phyloP scores from a whole-genome alignment of 2,113 vertebrate species.

The Melanerpes formicivorus region DNA sequence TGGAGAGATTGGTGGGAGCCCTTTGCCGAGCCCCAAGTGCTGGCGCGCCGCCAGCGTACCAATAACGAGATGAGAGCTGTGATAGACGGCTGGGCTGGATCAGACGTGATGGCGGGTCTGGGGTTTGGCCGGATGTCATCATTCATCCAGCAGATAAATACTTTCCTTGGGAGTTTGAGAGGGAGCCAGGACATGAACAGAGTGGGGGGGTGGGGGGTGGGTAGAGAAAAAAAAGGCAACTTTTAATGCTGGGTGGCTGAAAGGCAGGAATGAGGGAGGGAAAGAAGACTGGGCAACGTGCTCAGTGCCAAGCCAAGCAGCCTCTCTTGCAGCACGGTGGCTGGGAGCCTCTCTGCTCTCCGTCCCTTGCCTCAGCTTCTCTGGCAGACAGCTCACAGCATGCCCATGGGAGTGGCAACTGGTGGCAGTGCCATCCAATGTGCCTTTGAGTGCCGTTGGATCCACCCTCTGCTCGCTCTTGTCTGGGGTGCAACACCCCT shows the following conservation, averaged over 20 bases:
- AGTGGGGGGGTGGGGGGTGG: neutral
- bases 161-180: slow-evolving; percentile 32
- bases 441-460: neutral
- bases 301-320: neutral
- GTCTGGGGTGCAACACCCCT: neutral
- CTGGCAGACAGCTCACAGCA: neutral
- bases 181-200: neutral
- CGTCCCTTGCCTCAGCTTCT: neutral
- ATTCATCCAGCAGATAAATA: slow-evolving; percentile 51
- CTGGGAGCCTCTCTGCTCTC: neutral
- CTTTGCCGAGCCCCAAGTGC: slow-evolving; percentile 26
- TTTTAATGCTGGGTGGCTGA: slow-evolving; percentile 18
- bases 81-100: slow-evolving; percentile 24
- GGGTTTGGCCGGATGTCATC: slow-evolving; percentile 49
- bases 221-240: neutral
- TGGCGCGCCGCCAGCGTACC: slow-evolving; percentile 56
- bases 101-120: slow-evolving; percentile 29
- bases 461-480: neutral
- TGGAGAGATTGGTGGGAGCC: slow-evolving; percentile 75
- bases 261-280: neutral
- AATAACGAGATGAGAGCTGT: neutral
- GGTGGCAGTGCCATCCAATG: neutral
- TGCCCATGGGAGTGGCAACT: neutral
- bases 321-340: accelerated
- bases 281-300: neutral